These are phyloP conservation scores for Drosophila mimetica DNA, from an alignment of 2,888 invertebrate genomes.

Conservation along the genomic window DNA sequence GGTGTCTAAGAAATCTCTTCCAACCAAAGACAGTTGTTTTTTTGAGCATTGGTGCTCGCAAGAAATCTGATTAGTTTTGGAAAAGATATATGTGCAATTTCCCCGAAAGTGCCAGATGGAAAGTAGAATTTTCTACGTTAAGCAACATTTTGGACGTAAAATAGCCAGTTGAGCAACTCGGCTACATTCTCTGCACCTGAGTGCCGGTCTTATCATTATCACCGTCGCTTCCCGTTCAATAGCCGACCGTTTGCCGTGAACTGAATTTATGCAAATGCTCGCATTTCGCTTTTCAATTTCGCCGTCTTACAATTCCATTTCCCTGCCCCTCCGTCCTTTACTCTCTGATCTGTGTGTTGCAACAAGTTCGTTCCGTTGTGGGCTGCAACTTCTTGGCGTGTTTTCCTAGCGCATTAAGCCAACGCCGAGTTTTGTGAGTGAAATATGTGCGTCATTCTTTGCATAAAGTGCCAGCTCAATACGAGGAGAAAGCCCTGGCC, in stretches of 20 bases:
- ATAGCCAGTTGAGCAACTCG: neutral
- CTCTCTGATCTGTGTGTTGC: slow-evolving; percentile 33
- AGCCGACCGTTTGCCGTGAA: slow-evolving; percentile 35
- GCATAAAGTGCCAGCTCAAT: slow-evolving; percentile 62
- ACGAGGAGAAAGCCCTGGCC: slow-evolving; percentile 23
- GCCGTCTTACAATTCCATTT: slow-evolving; percentile 55
- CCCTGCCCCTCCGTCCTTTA: neutral
- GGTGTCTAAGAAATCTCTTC: no score
- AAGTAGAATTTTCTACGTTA: no score
- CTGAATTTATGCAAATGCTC: slow-evolving; percentile 76
- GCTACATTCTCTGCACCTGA: neutral
- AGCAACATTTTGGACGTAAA: neutral
- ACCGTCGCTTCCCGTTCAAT: slow-evolving; percentile 65
- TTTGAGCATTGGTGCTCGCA: no score
- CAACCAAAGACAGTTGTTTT: no score
- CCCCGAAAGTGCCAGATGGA: no score
- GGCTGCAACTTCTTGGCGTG: slow-evolving; percentile 65
- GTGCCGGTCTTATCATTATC: slow-evolving; percentile 54
- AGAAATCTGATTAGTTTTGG: no score
- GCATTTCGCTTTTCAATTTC: slow-evolving; percentile 78
- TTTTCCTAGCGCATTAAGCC: slow-evolving; percentile 67
- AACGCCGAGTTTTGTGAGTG: slow-evolving; percentile 55
- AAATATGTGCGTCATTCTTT: slow-evolving; percentile 71
- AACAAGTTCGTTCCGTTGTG: slow-evolving; percentile 56
- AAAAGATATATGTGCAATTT: no score